These are phyloP conservation scores for Sebastes hopkinsi DNA, from an alignment of 2,797 vertebrate species.

Conservation along the genomic window DNA sequence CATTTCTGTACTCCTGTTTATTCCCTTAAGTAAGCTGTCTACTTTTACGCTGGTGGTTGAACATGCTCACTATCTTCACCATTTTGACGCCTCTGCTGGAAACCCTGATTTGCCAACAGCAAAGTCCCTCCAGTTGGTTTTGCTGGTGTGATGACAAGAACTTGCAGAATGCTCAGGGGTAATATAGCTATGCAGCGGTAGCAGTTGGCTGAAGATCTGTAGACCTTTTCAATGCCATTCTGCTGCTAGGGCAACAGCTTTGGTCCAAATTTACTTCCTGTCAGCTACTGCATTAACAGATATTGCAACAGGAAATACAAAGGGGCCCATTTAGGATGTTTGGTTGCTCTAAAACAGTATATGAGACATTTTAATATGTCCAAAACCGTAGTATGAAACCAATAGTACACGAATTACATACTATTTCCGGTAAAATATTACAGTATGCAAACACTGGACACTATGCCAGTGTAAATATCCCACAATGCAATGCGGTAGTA, in stretches of 20 bases:
- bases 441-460: neutral
- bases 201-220: slow-evolving; percentile 21
- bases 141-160: slow-evolving; percentile 38
- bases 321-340: too few relatives aligned
- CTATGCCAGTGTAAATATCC: neutral
- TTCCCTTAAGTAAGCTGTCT: neutral
- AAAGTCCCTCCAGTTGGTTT: slow-evolving; percentile 4
- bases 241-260: neutral
- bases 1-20: neutral
- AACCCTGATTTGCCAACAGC: neutral
- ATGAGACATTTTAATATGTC: neutral
- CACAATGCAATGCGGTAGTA: neutral
- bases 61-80: neutral
- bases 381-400: neutral
- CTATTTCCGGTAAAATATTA: neutral
- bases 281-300: neutral
- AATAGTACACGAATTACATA: neutral
- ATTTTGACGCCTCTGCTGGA: neutral
- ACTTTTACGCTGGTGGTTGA: neutral
- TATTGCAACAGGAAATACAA: neutral
- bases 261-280: neutral
- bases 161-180: slow-evolving; percentile 43
- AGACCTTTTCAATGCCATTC: neutral
- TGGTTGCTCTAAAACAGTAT: neutral
- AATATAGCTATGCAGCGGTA: slow-evolving; percentile 12